A percentile compares a stretch with the other conserved stretches of the same genome.
Conservation (phyloP, 1,140 invertebrate species). For the Trichonephila inaurata region DNA sequence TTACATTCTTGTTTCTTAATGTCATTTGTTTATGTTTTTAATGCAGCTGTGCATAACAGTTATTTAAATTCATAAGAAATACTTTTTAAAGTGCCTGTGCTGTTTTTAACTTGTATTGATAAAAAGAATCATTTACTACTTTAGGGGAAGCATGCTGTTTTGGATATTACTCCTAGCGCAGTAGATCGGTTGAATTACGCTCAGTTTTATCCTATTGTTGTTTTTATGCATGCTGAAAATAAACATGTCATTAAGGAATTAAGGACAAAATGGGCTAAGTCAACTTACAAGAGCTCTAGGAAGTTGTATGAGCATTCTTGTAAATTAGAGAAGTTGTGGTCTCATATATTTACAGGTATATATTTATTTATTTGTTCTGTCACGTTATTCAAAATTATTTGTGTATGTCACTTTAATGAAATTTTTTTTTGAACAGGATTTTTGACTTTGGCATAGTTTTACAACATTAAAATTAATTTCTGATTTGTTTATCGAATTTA, state of each 20-base stretch:
- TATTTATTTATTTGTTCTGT: not conserved
- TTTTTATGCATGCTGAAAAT: conserved; percentile 96
- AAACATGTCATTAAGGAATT: conserved; percentile 97
- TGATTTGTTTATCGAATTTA: no score
- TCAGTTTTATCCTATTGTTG: conserved; percentile 98
- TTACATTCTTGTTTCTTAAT: no score
- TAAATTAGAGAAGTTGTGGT: conserved; percentile 97
- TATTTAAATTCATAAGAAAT: not conserved
- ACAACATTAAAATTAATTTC: no score
- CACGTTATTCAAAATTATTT: no score
- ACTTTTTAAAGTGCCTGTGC: not conserved
- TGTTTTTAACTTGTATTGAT: not conserved
- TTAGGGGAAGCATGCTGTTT: conserved; percentile 90
- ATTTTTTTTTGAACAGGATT: no score
- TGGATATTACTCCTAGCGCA: conserved; percentile 98
- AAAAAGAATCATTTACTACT: not conserved
- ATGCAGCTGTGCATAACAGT: not conserved
- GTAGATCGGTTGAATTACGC: conserved; percentile 98
- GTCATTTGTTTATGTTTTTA: no score
- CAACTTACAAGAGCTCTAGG: conserved; percentile 92
- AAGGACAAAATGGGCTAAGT: conserved; percentile 88
- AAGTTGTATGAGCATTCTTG: conserved; percentile 97
- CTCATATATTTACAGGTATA: conserved; percentile 91
- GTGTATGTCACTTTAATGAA: no score
- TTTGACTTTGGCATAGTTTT: no score